Conservation (phyloP, 2,113 vertebrate genomes). For the Tinamus guttatus region DNA sequence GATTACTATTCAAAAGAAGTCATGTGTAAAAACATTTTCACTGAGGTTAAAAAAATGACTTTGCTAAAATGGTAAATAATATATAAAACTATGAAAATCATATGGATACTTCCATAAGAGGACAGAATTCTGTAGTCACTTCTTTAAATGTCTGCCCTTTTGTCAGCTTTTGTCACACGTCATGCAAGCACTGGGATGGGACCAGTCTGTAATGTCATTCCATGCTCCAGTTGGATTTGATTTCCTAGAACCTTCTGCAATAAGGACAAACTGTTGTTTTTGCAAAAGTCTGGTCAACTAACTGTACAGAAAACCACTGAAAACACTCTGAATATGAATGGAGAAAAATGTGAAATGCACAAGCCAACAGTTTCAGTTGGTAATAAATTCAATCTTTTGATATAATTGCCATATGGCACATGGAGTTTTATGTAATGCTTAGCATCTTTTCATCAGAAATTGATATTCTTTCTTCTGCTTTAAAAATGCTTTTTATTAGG, state of each 20-base stretch:
- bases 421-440: conserved; percentile 21
- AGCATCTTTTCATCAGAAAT: conserved; percentile 55
- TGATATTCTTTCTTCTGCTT: conserved; percentile 7
- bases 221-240: conserved; percentile 50
- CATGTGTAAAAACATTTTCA: background rate
- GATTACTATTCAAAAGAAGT: background rate
- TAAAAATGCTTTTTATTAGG: background rate
- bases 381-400: conserved; percentile 74
- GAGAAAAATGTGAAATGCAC: conserved; percentile 73
- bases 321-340: conserved; percentile 55
- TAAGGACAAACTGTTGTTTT: conserved; percentile 61
- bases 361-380: conserved; percentile 74
- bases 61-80: conserved; percentile 2
- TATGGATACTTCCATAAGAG: background rate
- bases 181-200: conserved; percentile 12
- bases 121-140: conserved; percentile 42
- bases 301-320: conserved; percentile 61
- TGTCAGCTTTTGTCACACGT: conserved; percentile 42
- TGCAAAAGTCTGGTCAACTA: conserved; percentile 61
- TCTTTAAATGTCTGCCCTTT: conserved; percentile 28
- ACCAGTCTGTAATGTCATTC: conserved; percentile 37
- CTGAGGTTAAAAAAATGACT: background rate
- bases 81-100: background rate
- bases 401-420: conserved; percentile 71
- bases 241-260: conserved; percentile 64